Evolutionary conservation across 2,113 vertebrate genomes (phyloP).

Genomic region (Bujurquina vittata): DNA sequence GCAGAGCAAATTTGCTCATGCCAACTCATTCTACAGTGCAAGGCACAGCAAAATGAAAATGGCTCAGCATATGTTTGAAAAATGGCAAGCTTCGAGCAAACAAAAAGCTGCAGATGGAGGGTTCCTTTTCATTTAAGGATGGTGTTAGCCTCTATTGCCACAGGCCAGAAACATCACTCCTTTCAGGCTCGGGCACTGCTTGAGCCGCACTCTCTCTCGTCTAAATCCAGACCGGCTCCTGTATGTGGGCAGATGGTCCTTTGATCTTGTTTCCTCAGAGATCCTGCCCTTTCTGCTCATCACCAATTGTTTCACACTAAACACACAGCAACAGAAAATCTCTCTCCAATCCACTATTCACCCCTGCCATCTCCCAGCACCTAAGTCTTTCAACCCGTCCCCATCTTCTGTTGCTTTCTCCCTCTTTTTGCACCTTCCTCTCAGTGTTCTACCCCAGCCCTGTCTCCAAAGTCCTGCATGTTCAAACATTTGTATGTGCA

Average conservation of each 20-base stretch:
- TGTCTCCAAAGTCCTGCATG: background rate
- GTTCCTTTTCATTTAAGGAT: slow-evolving; percentile 54
- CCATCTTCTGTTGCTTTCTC: slow-evolving; percentile 16
- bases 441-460: background rate
- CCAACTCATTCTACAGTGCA: slow-evolving; percentile 27
- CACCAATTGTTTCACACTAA: slow-evolving; percentile 64
- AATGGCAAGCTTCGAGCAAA: slow-evolving; percentile 39
- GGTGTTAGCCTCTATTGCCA: slow-evolving; percentile 48
- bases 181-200: slow-evolving; percentile 39
- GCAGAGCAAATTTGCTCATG: slow-evolving; percentile 36
- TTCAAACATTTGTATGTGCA: background rate
- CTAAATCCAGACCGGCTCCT: slow-evolving; percentile 51
- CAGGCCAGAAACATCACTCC: slow-evolving; percentile 59
- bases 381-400: slow-evolving; percentile 20
- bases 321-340: slow-evolving; percentile 52
- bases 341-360: slow-evolving; percentile 14
- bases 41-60: slow-evolving; percentile 40
- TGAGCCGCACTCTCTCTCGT: slow-evolving; percentile 29
- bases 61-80: slow-evolving; percentile 44
- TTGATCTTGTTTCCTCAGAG: slow-evolving; percentile 79
- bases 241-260: slow-evolving; percentile 76
- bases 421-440: slow-evolving; percentile 33
- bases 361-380: slow-evolving; percentile 10
- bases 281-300: slow-evolving; percentile 74
- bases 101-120: slow-evolving; percentile 57